Conservation (phyloP, 2,113 vertebrate species). For the Odontesthes bonariensis region DNA sequence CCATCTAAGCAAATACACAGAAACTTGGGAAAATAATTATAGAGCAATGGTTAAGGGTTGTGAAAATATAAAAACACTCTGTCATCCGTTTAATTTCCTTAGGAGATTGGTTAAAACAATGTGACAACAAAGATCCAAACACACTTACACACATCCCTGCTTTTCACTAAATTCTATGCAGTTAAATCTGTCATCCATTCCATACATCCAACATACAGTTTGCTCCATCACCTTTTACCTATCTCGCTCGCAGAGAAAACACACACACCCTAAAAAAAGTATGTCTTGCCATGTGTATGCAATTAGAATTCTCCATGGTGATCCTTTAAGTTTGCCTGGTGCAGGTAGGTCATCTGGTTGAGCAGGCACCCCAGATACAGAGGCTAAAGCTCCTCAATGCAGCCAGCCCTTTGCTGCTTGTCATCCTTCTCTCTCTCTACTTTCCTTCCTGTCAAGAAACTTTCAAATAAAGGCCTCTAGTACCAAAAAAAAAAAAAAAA, state of each 20-base stretch:
- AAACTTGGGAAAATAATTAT: conserved; percentile 40
- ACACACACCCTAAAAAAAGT: conserved; percentile 29
- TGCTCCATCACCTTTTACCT: not conserved
- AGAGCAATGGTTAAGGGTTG: conserved; percentile 33
- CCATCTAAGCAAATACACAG: conserved; percentile 9
- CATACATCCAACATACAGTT: not conserved
- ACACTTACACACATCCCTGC: conserved; percentile 2
- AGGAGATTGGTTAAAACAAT: conserved; percentile 32
- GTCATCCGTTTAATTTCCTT: conserved; percentile 62
- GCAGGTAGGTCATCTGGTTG: too few species aligned
- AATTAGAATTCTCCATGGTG: conserved; percentile 51
- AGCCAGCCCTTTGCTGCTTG: too few species aligned
- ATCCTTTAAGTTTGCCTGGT: not conserved
- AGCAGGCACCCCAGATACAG: too few species aligned
- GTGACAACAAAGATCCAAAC: conserved; percentile 19
- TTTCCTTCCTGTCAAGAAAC: too few species aligned
- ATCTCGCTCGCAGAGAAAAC: conserved; percentile 7
- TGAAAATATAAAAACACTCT: conserved; percentile 55
- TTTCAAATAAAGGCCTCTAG: too few species aligned
- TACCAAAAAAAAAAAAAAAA: too few species aligned
- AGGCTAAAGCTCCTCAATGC: too few species aligned
- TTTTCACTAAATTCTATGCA: not conserved
- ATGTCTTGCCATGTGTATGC: conserved; percentile 32
- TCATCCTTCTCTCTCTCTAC: too few species aligned
- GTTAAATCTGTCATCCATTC: not conserved